Percentiles rank a stretch among this genome's conserved stretches.
These are phyloP conservation scores for Teleogryllus oceanicus DNA, from an alignment of 2,888 invertebrate species.

Conservation along the genomic window DNA sequence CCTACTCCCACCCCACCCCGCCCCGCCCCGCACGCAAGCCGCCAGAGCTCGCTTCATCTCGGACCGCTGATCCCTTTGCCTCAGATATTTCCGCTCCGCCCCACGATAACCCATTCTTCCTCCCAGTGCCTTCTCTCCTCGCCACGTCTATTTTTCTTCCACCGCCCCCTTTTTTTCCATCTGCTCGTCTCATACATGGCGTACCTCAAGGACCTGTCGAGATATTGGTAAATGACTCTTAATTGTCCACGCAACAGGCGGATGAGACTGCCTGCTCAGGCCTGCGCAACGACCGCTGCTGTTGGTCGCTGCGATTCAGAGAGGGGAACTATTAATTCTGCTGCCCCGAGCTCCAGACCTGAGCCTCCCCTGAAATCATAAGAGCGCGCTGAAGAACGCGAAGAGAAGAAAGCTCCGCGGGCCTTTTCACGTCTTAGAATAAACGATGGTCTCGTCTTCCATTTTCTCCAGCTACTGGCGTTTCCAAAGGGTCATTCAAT, in stretches of 20 bases:
- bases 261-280: too few relatives aligned
- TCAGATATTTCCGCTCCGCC: too few relatives aligned
- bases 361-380: neutral
- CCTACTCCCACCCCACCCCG: too few relatives aligned
- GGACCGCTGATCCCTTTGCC: too few relatives aligned
- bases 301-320: neutral
- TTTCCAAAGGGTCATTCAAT: neutral
- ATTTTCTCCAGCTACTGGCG: neutral
- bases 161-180: neutral
- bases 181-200: neutral
- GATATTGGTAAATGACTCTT: conserved; percentile 9
- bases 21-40: too few relatives aligned
- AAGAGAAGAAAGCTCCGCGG: neutral
- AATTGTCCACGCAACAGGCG: neutral
- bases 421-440: neutral
- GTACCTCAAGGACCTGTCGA: neutral
- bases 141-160: too few relatives aligned
- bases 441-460: neutral
- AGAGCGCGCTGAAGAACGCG: neutral
- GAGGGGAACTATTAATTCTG: neutral
- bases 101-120: too few relatives aligned
- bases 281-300: neutral
- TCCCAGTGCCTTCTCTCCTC: too few relatives aligned
- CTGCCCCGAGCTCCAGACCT: too few relatives aligned
- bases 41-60: too few relatives aligned